A percentile compares a stretch with the other conserved stretches of the same genome.
These are phyloP conservation scores for Calidris pugnax DNA, from an alignment of 2,113 vertebrate genomes.

Conservation along the genomic window DNA sequence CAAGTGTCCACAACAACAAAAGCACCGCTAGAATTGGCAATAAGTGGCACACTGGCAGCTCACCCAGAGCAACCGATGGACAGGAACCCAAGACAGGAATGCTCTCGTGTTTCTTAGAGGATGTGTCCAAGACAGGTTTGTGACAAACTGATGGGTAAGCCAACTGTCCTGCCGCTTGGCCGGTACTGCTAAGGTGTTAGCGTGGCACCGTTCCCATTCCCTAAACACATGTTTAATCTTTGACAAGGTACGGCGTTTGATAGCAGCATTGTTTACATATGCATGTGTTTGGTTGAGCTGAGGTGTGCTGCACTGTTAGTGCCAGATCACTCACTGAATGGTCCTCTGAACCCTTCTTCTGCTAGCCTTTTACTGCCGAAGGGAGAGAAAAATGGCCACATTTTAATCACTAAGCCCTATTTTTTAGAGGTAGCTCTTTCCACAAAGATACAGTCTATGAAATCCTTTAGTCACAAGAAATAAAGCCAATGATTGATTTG, in stretches of 20 bases:
- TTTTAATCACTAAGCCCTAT: not conserved
- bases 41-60: not conserved
- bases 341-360: not conserved
- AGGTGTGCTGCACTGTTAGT: not conserved
- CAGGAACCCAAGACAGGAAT: not conserved
- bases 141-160: not conserved
- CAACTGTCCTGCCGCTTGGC: not conserved
- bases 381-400: not conserved
- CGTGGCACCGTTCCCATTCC: not conserved
- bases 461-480: slow-evolving; percentile 61
- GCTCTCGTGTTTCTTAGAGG: not conserved
- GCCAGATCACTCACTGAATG: not conserved
- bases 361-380: not conserved
- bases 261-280: not conserved
- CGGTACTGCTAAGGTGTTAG: not conserved
- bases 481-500: slow-evolving; percentile 60
- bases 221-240: not conserved
- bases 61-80: not conserved
- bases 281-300: not conserved
- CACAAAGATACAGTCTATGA: slow-evolving; percentile 3
- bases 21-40: not conserved
- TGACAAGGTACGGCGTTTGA: not conserved
- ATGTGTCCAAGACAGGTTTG: not conserved
- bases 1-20: not conserved
- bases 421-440: slow-evolving; percentile 5